Base-by-base conservation (phyloP, 2,888 invertebrate genomes). In the Coelogynopora nodosa region DNA sequence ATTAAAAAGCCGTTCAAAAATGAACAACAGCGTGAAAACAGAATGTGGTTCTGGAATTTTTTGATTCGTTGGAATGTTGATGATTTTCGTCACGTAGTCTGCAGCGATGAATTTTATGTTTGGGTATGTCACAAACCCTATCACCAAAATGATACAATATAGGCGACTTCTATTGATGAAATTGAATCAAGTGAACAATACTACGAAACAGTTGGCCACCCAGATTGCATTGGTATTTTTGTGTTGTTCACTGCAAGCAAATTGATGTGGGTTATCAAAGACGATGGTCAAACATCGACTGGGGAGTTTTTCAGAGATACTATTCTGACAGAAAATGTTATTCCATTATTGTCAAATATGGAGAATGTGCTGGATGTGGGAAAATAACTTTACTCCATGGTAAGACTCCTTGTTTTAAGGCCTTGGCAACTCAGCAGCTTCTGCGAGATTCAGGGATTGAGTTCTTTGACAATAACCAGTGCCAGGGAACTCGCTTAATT, bases 401-500 rank as follows among this genome's bases (percentile, higher is more conserved):
- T 74, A 74, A 74, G 27, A 26, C 23, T 74, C 74, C 74, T 74
- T 74, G 74, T 2, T 74, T 74, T 23, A 74, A 74, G 74, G 74
- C 74, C 74, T 74, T 74, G 18, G 74, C 74, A 74, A 23, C 74
- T 74, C 74, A 74, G 18, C 74, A 74, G 74, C 18, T 74, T 74
- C 5, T 23, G 74, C 5, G 23, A 74, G 74, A 74, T 74, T 74
- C 74, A 74, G 74, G 10, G 23, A 74, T 74, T 74, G 74, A 23
- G 18, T 74, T 74, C 23, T 74, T 74, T 49, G 5, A 74, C 74
- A 74, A 5, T 74, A 74, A 26, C 27, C 74, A 74, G 74, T 74
- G 74, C 74, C 74, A 23, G 74, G 74, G 74, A 74, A 74, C 74
- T 74, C 74, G 23, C 74, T 26, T 74, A 26, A 74, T 74, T 74